These are phyloP conservation scores for Folsomia manolachei DNA, from an alignment of 2,888 invertebrate genomes.

Conservation along the genomic window DNA sequence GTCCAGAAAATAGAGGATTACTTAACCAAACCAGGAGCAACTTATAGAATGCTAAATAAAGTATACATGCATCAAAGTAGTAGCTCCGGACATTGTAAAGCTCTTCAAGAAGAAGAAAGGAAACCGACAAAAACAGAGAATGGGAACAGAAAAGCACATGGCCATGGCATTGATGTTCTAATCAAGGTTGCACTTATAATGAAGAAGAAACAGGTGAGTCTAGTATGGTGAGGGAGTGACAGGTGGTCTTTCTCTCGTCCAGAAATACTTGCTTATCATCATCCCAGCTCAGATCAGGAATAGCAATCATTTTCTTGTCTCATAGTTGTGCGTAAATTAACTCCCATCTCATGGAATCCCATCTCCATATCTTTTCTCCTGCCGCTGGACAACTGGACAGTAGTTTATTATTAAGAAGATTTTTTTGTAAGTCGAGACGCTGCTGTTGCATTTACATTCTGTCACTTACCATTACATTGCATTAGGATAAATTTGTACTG, in stretches of 20 bases:
- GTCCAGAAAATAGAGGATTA: slow-evolving; percentile 11
- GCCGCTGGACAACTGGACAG: neutral
- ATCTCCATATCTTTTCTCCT: neutral
- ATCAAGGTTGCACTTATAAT: slow-evolving; percentile 12
- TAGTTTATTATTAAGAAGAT: no score
- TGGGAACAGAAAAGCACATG: neutral
- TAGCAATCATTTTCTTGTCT: no score
- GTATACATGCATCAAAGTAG: neutral
- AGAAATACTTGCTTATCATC: slow-evolving; percentile 19
- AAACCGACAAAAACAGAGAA: slow-evolving; percentile 8
- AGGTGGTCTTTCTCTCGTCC: slow-evolving; percentile 16
- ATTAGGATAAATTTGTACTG: no score
- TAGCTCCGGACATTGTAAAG: no score
- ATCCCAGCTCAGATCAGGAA: no score
- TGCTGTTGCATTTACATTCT: neutral
- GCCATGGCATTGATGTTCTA: slow-evolving; percentile 11
- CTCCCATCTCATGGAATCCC: no score
- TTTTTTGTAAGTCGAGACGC: neutral
- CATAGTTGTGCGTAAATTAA: neutral
- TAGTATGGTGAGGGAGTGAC: slow-evolving; percentile 11
- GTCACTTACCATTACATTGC: no score
- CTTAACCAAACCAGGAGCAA: neutral
- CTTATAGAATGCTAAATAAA: neutral
- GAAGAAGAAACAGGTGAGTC: slow-evolving; percentile 15
- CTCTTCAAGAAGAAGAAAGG: neutral